Conservation (phyloP, 2,888 invertebrate genomes). For the Orchesellides sinensis region DNA sequence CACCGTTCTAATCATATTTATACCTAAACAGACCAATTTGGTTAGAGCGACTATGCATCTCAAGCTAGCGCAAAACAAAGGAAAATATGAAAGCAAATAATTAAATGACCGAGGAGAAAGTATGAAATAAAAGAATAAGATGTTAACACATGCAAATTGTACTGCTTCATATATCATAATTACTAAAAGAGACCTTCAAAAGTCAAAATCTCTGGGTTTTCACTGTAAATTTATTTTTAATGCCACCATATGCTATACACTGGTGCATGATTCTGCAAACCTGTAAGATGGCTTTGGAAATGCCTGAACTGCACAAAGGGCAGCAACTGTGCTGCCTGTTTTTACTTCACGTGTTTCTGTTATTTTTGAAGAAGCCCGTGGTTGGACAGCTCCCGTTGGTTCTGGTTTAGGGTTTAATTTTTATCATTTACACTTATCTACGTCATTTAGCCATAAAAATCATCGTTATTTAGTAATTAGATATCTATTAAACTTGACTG, state of each 20-base stretch:
- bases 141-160: neutral
- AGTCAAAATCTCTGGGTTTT: conserved; percentile 41
- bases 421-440: no score
- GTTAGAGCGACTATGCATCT: conserved; percentile 10
- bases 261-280: conserved; percentile 78
- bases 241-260: no score
- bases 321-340: conserved; percentile 73
- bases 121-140: neutral
- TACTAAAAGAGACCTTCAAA: conserved; percentile 14
- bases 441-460: no score
- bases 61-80: no score
- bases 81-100: conserved; percentile 11
- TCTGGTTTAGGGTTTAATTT: conserved; percentile 69
- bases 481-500: neutral
- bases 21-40: no score
- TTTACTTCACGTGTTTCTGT: conserved; percentile 74
- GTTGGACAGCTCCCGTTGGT: conserved; percentile 75
- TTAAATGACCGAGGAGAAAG: neutral
- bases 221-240: neutral
- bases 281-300: conserved; percentile 86
- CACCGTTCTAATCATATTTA: no score
- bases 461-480: no score
- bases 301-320: conserved; percentile 85
- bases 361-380: conserved; percentile 74
- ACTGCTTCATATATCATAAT: no score